Percentiles rank a stretch among this genome's conserved stretches.
Conservation (phyloP, 2,797 vertebrate species). For the Muscicapa striata region DNA sequence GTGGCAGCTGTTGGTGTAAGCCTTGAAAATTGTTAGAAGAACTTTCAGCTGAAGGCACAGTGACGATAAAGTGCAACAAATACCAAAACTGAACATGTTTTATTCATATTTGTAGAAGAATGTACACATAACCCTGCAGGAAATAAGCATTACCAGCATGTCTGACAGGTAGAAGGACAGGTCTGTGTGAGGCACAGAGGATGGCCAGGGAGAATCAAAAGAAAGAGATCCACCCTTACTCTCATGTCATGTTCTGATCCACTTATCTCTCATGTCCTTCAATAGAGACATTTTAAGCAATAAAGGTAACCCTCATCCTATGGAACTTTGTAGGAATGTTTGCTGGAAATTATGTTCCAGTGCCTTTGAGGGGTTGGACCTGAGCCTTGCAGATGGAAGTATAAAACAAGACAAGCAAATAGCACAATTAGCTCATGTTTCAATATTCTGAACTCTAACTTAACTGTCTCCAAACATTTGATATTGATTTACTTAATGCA, state of each 20-base stretch:
- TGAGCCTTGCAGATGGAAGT: background rate
- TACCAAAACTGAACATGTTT: background rate
- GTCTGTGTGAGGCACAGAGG: background rate
- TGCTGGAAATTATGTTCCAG: background rate
- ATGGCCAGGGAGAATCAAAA: rapidly evolving
- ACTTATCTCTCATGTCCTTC: background rate
- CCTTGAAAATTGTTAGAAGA: background rate
- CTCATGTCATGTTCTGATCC: background rate
- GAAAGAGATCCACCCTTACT: background rate
- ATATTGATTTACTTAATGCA: background rate
- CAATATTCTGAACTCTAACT: background rate
- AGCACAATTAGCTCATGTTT: background rate
- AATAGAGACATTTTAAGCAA: background rate
- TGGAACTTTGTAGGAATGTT: background rate
- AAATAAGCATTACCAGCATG: background rate
- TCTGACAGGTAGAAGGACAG: background rate
- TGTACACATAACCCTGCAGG: background rate
- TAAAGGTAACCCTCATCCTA: background rate
- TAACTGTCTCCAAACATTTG: background rate
- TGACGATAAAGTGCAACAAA: background rate
- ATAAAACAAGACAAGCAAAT: background rate
- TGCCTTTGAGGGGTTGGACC: background rate
- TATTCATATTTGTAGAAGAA: background rate
- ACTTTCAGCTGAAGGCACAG: background rate
- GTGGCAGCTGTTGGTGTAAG: too few species aligned